A percentile compares a stretch with the other conserved stretches of the same genome.
Evolutionary conservation across 1,140 invertebrate genomes (phyloP).

Genomic region (Reticulitermes speratus): DNA sequence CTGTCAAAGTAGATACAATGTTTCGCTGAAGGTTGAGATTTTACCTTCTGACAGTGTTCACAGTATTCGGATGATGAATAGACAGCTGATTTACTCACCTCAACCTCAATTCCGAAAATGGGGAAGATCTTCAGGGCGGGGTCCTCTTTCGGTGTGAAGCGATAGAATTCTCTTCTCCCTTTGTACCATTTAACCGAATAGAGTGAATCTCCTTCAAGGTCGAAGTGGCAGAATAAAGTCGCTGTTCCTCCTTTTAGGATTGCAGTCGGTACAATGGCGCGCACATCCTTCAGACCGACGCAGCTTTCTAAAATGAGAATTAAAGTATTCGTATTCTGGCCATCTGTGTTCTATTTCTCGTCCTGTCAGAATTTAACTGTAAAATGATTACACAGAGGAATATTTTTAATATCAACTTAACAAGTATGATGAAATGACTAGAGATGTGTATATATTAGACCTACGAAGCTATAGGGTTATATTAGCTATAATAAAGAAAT

Average conservation of each 20-base stretch:
- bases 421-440: too few relatives aligned
- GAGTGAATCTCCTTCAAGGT: conserved; percentile 64
- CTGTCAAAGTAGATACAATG: too few relatives aligned
- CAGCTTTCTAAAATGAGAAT: background rate
- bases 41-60: too few relatives aligned
- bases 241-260: conserved; percentile 63
- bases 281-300: conserved; percentile 55
- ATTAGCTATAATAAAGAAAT: too few relatives aligned
- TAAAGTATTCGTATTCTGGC: background rate
- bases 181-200: conserved; percentile 83
- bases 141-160: conserved; percentile 68
- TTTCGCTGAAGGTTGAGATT: too few relatives aligned
- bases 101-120: conserved; percentile 61
- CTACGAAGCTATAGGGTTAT: too few relatives aligned
- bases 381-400: too few relatives aligned
- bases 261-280: conserved; percentile 64
- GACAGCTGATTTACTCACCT: conserved; percentile 54
- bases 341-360: too few relatives aligned
- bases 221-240: conserved; percentile 61
- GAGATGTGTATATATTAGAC: too few relatives aligned
- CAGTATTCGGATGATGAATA: background rate
- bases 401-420: too few relatives aligned
- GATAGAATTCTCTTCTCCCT: conserved; percentile 74
- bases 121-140: conserved; percentile 61
- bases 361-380: too few relatives aligned